Conservation (phyloP, 2,113 vertebrate species). For the Sarotherodon lohbergeri region DNA sequence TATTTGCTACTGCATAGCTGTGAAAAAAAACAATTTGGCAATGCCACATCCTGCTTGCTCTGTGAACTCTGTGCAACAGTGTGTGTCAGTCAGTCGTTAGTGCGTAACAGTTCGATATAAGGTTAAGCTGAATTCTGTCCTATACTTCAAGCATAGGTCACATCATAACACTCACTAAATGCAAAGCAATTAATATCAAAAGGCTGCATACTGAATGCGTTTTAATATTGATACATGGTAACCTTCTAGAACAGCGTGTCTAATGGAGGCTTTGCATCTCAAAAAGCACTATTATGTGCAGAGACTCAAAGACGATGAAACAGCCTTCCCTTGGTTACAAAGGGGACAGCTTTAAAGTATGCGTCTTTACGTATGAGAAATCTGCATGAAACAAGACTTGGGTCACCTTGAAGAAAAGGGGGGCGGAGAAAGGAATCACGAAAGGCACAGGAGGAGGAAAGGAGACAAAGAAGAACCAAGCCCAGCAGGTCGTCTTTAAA, state of each 20-base stretch:
- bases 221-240: not conserved
- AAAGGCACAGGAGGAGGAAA: not conserved
- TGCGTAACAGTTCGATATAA: conserved; percentile 9
- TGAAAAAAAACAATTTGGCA: conserved; percentile 1
- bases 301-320: not conserved
- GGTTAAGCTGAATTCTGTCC: conserved; percentile 4
- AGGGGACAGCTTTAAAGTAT: not conserved
- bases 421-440: conserved; percentile 41
- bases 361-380: not conserved
- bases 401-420: conserved; percentile 47
- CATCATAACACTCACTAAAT: not conserved
- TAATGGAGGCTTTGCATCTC: not conserved
- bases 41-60: conserved; percentile 4
- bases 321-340: not conserved
- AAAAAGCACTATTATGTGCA: not conserved
- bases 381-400: not conserved
- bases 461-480: conserved; percentile 61
- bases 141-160: not conserved
- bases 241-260: not conserved
- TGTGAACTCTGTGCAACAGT: conserved; percentile 16
- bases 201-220: not conserved
- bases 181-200: not conserved
- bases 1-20: conserved; percentile 2
- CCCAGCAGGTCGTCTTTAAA: conserved; percentile 73
- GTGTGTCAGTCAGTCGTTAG: conserved; percentile 11